Percentiles rank a stretch among this genome's conserved stretches.
These are phyloP conservation scores for Darevskia mixta DNA, from an alignment of 2,797 vertebrate species.

Conservation along the genomic window DNA sequence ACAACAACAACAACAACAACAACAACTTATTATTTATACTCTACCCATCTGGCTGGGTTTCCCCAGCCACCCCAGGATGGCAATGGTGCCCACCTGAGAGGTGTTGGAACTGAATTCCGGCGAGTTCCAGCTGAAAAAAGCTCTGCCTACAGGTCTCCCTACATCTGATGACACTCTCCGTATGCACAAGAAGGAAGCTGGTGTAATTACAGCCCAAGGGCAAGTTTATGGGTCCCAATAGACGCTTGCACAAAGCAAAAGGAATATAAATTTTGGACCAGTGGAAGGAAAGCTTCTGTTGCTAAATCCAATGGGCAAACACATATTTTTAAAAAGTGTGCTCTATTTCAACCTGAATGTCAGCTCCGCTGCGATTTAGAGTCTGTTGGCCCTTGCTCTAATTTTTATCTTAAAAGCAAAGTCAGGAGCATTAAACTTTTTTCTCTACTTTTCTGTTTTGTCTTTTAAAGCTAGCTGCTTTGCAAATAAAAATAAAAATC, in stretches of 20 bases:
- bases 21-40: too few species aligned
- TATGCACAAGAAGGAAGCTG: slow-evolving; percentile 27
- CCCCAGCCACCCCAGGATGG: too few species aligned
- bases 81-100: too few species aligned
- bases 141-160: neutral
- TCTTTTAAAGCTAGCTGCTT: slow-evolving; percentile 54
- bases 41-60: too few species aligned
- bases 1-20: too few species aligned
- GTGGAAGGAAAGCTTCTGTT: slow-evolving; percentile 51
- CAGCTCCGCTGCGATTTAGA: slow-evolving; percentile 51
- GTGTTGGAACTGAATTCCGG: too few species aligned
- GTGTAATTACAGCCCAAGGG: slow-evolving; percentile 52
- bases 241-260: slow-evolving; percentile 56
- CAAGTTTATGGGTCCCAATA: slow-evolving; percentile 45
- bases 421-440: slow-evolving; percentile 49
- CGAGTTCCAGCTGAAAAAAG: too few species aligned
- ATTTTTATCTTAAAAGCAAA: slow-evolving; percentile 60
- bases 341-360: slow-evolving; percentile 53
- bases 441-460: neutral
- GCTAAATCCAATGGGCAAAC: slow-evolving; percentile 53
- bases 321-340: slow-evolving; percentile 37
- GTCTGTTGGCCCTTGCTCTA: slow-evolving; percentile 56
- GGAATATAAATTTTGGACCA: slow-evolving; percentile 52
- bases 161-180: neutral
- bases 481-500: neutral